phyloP scores from a whole-genome alignment of 2,888 invertebrate species.

The Liodrosophila aerea region DNA sequence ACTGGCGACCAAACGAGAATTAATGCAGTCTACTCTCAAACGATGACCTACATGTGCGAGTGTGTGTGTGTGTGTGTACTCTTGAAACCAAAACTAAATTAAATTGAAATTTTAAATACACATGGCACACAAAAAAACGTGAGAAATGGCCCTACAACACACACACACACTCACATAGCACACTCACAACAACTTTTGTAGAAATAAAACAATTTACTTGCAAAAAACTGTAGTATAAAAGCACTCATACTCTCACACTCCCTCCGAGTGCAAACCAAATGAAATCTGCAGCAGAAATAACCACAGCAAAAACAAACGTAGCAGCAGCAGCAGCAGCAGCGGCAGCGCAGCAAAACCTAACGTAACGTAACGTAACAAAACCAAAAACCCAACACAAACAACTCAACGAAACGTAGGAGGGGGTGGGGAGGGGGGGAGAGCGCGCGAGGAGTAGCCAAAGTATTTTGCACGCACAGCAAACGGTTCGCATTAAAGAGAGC shows the following conservation, averaged over 20 bases:
- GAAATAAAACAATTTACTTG: constrained; percentile 72
- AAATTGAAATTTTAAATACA: constrained; percentile 78
- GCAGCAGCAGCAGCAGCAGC: not conserved
- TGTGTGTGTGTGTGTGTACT: constrained; percentile 37
- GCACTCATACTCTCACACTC: not conserved
- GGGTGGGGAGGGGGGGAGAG: not conserved
- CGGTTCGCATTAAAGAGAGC: too few relatives aligned
- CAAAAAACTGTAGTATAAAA: constrained; percentile 16
- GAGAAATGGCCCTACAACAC: constrained; percentile 52
- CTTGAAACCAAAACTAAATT: constrained; percentile 76
- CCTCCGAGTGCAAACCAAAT: constrained; percentile 65
- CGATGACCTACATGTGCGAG: constrained; percentile 59
- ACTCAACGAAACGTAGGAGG: constrained; percentile 19
- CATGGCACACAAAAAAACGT: constrained; percentile 48
- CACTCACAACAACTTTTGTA: constrained; percentile 57
- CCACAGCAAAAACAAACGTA: constrained; percentile 56
- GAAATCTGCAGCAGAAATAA: constrained; percentile 71
- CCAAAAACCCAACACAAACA: constrained; percentile 26
- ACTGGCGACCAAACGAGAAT: constrained; percentile 65
- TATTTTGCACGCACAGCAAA: constrained; percentile 59
- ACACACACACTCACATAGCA: too few relatives aligned
- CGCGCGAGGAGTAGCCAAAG: constrained; percentile 37
- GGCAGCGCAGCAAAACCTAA: constrained; percentile 8
- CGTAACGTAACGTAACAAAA: constrained; percentile 13
- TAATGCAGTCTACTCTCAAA: constrained; percentile 73